These are phyloP conservation scores for Cyprinodon variegatus DNA, from an alignment of 2,113 vertebrate genomes.

Conservation along the genomic window DNA sequence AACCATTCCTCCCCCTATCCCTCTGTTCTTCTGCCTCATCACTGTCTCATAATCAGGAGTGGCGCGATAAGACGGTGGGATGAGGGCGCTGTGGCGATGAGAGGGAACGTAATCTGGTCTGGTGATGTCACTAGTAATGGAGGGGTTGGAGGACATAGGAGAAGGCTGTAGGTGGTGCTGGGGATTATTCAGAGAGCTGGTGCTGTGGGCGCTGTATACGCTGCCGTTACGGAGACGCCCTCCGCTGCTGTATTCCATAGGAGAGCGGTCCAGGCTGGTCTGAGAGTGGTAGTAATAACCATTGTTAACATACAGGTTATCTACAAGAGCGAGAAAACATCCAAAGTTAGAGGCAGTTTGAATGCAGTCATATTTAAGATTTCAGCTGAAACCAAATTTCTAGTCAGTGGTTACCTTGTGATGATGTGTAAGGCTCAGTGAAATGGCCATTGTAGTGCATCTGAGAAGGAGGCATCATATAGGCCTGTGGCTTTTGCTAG, in stretches of 20 bases:
- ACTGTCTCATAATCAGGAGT: constrained; percentile 97
- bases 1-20: constrained; percentile 74
- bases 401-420: constrained; percentile 85
- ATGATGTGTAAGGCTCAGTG: constrained; percentile 91
- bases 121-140: constrained; percentile 93
- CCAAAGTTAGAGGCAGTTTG: background rate
- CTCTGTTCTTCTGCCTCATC: constrained; percentile 92
- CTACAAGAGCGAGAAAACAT: constrained; percentile 72
- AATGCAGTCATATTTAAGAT: background rate
- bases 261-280: constrained; percentile 91
- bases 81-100: constrained; percentile 92
- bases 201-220: constrained; percentile 97
- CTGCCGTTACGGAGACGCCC: constrained; percentile 94
- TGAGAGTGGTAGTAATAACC: constrained; percentile 97
- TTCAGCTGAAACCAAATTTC: background rate
- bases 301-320: constrained; percentile 96
- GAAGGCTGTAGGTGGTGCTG: constrained; percentile 94
- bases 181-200: constrained; percentile 93
- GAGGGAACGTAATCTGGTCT: constrained; percentile 90
- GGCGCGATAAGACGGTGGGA: constrained; percentile 94
- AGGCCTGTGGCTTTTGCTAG: constrained; percentile 91
- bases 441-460: constrained; percentile 97
- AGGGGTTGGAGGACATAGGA: constrained; percentile 96
- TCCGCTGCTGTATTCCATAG: constrained; percentile 84
- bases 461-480: constrained; percentile 90